Base-by-base conservation (phyloP, 2,113 vertebrate genomes). In the Phyllopteryx taeniolatus region DNA sequence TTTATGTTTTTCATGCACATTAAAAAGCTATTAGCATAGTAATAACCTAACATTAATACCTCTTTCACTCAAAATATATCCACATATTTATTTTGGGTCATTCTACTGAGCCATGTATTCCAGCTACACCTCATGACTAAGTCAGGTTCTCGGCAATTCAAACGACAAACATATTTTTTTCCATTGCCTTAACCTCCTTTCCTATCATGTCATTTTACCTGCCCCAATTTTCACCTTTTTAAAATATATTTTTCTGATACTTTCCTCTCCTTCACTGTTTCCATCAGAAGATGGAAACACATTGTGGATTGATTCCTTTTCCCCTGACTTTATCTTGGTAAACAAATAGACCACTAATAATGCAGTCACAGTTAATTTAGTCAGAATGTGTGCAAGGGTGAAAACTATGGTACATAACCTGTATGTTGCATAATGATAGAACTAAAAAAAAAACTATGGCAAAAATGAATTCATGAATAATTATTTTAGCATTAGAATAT, bases 221-320 rank as follows among this genome's bases (percentile, higher is more conserved):
- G 65, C 75, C 63, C 71, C 74, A 54, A 10, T 80, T 84, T 76
- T 80, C 73, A 70, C 54, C 61, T 74, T 74, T 74, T 39, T 62
- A 74, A 57, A 22, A 67, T 80, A 69, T 74, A 71, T 71, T 74
- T 43, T 65, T 49, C 33, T 63, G 61, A 67, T 71, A 51, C 74
- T 70, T 69, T 67, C 35, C 61, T 74, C 31, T 71, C 61, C 42
- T 71, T 47, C 19, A 5, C 74, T 54, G 7, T 81, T 77, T 78
- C 22, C 79, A 91, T 91, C 84, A 91, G 85, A 83, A 90, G 86
- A 92, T 90, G 84, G 80, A 80, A 92, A 89, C 85, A 77, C 75
- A 79, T 76, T 86, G 76, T 81, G 85, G 79, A 91, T 85, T 93
- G 79, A 76, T 77, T 92, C 82, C 77, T 80, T 87, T 86, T 77